Percentiles rank a stretch among this genome's conserved stretches.
Conservation (phyloP, 2,113 vertebrate genomes). For the Menidia beryllina region DNA sequence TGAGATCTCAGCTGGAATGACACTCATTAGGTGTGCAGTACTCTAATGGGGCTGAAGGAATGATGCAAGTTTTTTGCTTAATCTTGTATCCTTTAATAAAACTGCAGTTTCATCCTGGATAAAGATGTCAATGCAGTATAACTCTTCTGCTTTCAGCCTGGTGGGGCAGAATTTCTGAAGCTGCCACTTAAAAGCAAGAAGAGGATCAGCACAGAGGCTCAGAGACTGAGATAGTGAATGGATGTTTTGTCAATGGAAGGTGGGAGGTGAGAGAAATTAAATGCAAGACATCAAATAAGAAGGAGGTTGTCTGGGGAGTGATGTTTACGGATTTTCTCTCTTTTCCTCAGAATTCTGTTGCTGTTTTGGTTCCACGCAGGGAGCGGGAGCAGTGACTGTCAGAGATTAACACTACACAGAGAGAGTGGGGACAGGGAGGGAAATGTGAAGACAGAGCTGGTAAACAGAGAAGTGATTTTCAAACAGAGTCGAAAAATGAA, state of each 20-base stretch:
- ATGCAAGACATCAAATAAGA: conserved; percentile 53
- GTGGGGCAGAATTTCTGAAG: conserved; percentile 42
- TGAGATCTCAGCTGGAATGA: conserved; percentile 12
- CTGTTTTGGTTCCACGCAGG: conserved; percentile 58
- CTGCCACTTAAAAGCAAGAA: conserved; percentile 42
- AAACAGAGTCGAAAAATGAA: conserved; percentile 23
- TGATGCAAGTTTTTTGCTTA: conserved; percentile 26
- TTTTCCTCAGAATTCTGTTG: conserved; percentile 37
- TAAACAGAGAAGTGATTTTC: conserved; percentile 50
- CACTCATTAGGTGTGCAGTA: conserved; percentile 12
- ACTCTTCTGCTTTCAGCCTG: conserved; percentile 14
- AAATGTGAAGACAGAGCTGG: not conserved
- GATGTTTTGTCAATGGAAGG: conserved; percentile 56
- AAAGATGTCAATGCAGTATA: conserved; percentile 51
- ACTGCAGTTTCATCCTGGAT: conserved; percentile 51
- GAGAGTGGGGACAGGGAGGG: conserved; percentile 8
- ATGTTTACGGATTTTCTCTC: conserved; percentile 56
- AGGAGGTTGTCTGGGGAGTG: conserved; percentile 49
- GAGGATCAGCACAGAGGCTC: conserved; percentile 31
- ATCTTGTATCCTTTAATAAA: conserved; percentile 27
- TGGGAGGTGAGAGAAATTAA: conserved; percentile 62
- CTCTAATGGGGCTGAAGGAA: conserved; percentile 28
- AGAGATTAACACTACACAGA: conserved; percentile 70
- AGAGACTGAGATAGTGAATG: conserved; percentile 44
- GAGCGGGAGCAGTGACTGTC: conserved; percentile 65